These are phyloP conservation scores for Passer montanus DNA, from an alignment of 2,113 vertebrate species.

Conservation along the genomic window DNA sequence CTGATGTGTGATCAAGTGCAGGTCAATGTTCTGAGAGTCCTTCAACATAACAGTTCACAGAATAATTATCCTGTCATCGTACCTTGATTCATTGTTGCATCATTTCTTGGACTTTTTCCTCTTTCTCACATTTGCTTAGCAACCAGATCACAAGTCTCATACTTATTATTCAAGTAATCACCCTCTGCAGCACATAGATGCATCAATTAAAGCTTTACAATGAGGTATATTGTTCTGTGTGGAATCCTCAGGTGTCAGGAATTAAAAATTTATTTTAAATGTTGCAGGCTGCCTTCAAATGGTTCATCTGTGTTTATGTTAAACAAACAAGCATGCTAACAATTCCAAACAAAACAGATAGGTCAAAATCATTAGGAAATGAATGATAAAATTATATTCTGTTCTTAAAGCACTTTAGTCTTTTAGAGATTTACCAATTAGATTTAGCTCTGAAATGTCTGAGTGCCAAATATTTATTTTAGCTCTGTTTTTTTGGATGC, in stretches of 20 bases:
- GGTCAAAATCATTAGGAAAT: constrained; percentile 21
- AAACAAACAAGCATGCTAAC: constrained; percentile 24
- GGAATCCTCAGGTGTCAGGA: constrained; percentile 48
- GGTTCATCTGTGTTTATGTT: constrained; percentile 41
- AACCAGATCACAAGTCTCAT: constrained; percentile 57
- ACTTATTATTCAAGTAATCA: constrained; percentile 65
- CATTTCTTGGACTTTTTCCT: constrained; percentile 47
- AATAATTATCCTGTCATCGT: constrained; percentile 60
- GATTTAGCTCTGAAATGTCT: not conserved
- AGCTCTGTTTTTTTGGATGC: not conserved
- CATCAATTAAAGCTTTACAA: constrained; percentile 64
- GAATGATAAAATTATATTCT: constrained; percentile 44
- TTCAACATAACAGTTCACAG: constrained; percentile 62
- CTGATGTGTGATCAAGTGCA: constrained; percentile 30
- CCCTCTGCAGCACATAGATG: constrained; percentile 34
- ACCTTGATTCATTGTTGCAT: constrained; percentile 64
- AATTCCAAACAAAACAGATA: constrained; percentile 45
- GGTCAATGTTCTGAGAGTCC: constrained; percentile 64
- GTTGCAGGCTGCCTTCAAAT: constrained; percentile 19
- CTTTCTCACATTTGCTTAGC: constrained; percentile 56
- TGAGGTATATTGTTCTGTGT: constrained; percentile 47
- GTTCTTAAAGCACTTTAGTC: constrained; percentile 10
- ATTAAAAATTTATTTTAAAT: constrained; percentile 54
- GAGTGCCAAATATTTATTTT: not conserved
- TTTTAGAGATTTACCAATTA: constrained; percentile 25